phyloP scores from a whole-genome alignment of 2,113 vertebrate species.

The Gavia stellata region DNA sequence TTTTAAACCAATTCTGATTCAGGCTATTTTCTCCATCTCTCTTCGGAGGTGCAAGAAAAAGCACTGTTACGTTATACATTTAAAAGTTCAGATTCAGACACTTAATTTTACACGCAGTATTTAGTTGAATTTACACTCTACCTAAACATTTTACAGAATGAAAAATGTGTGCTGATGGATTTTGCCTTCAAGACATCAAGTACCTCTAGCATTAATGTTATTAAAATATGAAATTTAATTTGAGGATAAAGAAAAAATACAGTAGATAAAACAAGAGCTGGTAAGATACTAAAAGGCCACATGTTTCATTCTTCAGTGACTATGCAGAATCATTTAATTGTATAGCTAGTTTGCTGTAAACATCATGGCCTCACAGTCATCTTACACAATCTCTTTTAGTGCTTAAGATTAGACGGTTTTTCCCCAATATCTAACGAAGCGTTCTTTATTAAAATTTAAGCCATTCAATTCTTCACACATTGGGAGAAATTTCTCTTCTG shows the following conservation, averaged over 20 bases:
- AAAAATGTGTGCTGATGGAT: neutral
- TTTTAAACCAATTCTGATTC: neutral
- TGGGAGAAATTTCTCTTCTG: neutral
- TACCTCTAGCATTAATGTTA: neutral
- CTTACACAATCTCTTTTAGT: neutral
- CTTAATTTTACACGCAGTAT: neutral
- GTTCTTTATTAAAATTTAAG: neutral
- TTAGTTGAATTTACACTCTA: neutral
- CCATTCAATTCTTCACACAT: neutral
- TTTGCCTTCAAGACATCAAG: neutral
- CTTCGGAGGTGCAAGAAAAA: neutral
- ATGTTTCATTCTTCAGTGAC: neutral
- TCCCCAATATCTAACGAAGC: neutral
- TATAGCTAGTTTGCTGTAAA: neutral
- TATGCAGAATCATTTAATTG: neutral
- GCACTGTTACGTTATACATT: neutral
- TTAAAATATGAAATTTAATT: neutral
- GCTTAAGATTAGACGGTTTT: neutral
- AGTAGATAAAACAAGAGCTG: neutral
- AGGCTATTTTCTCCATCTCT: neutral
- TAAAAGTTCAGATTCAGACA: neutral
- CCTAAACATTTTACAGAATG: neutral
- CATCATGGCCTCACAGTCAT: neutral
- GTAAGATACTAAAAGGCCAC: neutral
- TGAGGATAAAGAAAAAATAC: neutral